These are phyloP conservation scores for Parelbella ahira DNA, from an alignment of 2,888 invertebrate genomes.

Conservation along the genomic window DNA sequence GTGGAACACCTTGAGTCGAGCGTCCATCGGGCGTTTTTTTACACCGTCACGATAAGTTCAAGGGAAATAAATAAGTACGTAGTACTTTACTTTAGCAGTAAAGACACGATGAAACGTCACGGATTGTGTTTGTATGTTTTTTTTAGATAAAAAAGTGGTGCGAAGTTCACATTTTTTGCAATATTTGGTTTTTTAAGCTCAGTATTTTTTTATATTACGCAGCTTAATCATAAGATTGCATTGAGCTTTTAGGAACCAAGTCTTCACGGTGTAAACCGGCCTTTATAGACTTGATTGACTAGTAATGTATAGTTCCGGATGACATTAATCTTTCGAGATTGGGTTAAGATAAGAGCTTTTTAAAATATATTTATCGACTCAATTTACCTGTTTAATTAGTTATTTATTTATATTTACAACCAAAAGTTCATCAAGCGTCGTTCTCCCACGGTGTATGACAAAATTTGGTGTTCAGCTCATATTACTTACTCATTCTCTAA, in stretches of 20 bases:
- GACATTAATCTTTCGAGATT: conserved; percentile 6
- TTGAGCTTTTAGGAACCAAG: conserved; percentile 4
- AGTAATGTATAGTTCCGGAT: conserved; percentile 2
- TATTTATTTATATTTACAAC: conserved; percentile 5
- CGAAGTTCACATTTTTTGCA: too few species aligned
- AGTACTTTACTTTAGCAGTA: background rate
- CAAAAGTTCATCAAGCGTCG: too few species aligned
- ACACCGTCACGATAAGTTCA: conserved; percentile 37
- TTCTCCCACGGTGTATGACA: too few species aligned
- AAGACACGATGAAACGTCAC: too few species aligned
- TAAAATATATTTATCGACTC: conserved; percentile 1
- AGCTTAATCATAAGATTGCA: too few species aligned
- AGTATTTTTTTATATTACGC: too few species aligned
- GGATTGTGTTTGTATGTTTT: too few species aligned
- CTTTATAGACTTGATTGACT: conserved; percentile 1
- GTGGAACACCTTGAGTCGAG: conserved; percentile 63
- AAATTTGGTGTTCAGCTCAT: too few species aligned
- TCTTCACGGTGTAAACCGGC: background rate
- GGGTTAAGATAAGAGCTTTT: too few species aligned
- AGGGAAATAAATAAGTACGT: conserved; percentile 28
- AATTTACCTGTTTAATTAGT: background rate
- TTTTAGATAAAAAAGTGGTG: too few species aligned
- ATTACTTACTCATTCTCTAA: too few species aligned
- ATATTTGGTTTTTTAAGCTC: too few species aligned
- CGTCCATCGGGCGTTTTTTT: conserved; percentile 49